Evolutionary conservation across 2,888 invertebrate genomes (phyloP).

Genomic region (Lochmaea crataegi): DNA sequence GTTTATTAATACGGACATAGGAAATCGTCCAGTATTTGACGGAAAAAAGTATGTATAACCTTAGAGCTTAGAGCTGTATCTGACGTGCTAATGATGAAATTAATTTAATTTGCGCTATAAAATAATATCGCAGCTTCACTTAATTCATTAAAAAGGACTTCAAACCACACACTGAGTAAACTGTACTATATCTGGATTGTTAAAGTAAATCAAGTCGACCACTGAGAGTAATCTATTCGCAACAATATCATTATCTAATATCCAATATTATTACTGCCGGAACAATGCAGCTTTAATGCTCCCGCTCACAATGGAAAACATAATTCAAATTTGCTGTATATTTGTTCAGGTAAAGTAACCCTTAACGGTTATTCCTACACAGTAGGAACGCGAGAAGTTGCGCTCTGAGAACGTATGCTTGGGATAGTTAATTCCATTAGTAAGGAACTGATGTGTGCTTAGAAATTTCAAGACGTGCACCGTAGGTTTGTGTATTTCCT

Average conservation of each 20-base stretch:
- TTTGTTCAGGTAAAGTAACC: slow-evolving; percentile 43
- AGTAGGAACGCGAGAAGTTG: slow-evolving; percentile 34
- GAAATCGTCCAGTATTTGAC: too few relatives aligned
- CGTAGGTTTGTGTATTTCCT: slow-evolving; percentile 26
- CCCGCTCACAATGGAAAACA: slow-evolving; percentile 42
- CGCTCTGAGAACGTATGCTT: slow-evolving; percentile 28
- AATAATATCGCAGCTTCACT: neutral
- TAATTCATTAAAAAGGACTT: neutral
- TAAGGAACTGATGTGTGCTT: slow-evolving; percentile 37
- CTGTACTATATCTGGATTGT: slow-evolving; percentile 40
- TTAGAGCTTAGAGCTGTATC: too few relatives aligned
- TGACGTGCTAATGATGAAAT: too few relatives aligned
- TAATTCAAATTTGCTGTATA: slow-evolving; percentile 49
- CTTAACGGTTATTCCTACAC: slow-evolving; percentile 37
- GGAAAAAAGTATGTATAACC: too few relatives aligned
- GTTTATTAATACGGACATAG: too few relatives aligned
- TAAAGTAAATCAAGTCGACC: slow-evolving; percentile 43
- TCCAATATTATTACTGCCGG: slow-evolving; percentile 48
- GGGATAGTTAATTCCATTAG: slow-evolving; percentile 37
- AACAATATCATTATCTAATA: slow-evolving; percentile 51
- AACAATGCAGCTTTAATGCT: slow-evolving; percentile 48
- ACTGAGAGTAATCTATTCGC: slow-evolving; percentile 41
- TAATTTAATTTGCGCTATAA: too few relatives aligned
- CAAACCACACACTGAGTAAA: neutral
- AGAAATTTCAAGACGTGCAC: slow-evolving; percentile 32